Conservation (phyloP, 2,888 invertebrate species). For the Epirrita christyi region DNA sequence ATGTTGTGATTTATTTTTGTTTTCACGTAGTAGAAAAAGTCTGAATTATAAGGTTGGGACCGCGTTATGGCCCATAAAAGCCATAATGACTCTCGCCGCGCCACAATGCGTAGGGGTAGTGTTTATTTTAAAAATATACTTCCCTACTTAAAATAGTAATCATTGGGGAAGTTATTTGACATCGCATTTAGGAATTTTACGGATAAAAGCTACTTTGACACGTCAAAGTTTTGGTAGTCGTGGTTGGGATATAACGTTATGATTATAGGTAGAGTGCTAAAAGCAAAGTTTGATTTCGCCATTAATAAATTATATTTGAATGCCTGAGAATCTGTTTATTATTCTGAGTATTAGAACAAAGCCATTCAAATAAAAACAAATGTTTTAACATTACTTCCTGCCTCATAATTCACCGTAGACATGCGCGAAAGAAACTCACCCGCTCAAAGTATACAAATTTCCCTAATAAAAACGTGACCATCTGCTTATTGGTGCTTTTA, state of each 20-base stretch:
- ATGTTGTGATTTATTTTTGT: slow-evolving; percentile 65
- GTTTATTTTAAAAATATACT: slow-evolving; percentile 51
- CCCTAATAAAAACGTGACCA: slow-evolving; percentile 42
- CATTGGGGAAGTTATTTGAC: slow-evolving; percentile 21
- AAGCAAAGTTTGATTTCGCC: background rate
- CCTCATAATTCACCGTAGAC: slow-evolving; percentile 6
- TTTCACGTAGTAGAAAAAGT: slow-evolving; percentile 61
- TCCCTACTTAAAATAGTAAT: slow-evolving; percentile 28
- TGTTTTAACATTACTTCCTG: slow-evolving; percentile 8
- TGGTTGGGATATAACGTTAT: too few species aligned
- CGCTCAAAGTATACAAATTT: slow-evolving; percentile 32
- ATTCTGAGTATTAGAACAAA: too few species aligned
- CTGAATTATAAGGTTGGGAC: slow-evolving; percentile 64
- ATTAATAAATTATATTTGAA: too few species aligned
- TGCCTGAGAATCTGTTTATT: too few species aligned
- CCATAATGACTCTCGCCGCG: slow-evolving; percentile 54
- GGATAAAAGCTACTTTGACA: slow-evolving; percentile 23
- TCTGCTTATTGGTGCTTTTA: slow-evolving; percentile 41
- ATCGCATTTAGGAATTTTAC: slow-evolving; percentile 28
- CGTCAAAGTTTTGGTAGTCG: slow-evolving; percentile 15
- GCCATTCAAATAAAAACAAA: slow-evolving; percentile 1
- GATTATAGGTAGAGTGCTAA: background rate
- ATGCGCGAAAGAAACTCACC: slow-evolving; percentile 17
- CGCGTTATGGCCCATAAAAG: slow-evolving; percentile 65
- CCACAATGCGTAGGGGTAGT: slow-evolving; percentile 43